phyloP scores from a whole-genome alignment of 2,797 vertebrate genomes.

The Crypturellus tataupa region DNA sequence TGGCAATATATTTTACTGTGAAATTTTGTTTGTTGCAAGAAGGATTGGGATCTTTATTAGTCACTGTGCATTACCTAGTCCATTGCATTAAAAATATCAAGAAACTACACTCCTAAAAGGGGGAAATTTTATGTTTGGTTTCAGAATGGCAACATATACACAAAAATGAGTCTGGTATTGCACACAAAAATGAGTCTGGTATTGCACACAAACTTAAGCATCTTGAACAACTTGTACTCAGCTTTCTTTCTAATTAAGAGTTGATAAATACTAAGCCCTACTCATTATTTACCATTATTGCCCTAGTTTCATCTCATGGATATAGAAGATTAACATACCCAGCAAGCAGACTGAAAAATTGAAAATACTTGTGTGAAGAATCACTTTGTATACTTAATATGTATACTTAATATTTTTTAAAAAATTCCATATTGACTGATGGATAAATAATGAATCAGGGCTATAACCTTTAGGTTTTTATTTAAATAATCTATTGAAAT shows the following conservation, averaged over 20 bases:
- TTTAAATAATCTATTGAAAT: slow-evolving; percentile 4
- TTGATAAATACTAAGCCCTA: neutral
- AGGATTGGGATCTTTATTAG: neutral
- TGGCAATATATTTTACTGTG: neutral
- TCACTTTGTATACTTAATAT: neutral
- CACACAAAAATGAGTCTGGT: fast-evolving
- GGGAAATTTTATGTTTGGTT: neutral
- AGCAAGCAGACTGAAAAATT: neutral
- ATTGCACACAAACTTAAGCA: neutral
- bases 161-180: neutral
- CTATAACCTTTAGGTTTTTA: neutral
- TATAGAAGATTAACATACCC: neutral
- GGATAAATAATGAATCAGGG: slow-evolving; percentile 38
- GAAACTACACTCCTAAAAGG: neutral
- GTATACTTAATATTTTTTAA: too few species aligned
- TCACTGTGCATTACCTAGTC: neutral
- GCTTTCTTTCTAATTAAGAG: neutral
- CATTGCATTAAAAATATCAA: fast-evolving
- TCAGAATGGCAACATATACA: fast-evolving
- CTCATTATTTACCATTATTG: neutral
- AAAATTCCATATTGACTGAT: neutral
- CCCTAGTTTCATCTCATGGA: neutral
- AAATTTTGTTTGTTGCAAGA: neutral
- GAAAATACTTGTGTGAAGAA: neutral
- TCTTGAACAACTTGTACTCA: neutral